These are phyloP conservation scores for Lasioglossum figueresi DNA, from an alignment of 2,888 invertebrate genomes.

Conservation along the genomic window DNA sequence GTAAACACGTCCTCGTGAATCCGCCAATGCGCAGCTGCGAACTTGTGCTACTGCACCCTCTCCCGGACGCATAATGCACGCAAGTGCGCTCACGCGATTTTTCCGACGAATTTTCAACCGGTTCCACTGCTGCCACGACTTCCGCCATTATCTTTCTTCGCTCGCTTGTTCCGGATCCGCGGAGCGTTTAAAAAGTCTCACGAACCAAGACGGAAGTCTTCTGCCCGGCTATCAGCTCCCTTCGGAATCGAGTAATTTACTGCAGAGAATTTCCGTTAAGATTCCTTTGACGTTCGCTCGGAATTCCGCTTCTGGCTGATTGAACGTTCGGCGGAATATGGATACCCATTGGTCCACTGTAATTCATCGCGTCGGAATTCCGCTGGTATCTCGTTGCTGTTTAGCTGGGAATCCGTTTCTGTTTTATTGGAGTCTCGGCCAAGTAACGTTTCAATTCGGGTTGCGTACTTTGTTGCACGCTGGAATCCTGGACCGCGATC, in stretches of 20 bases:
- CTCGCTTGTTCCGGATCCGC: not conserved
- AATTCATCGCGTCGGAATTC: constrained; percentile 1
- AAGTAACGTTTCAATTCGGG: not conserved
- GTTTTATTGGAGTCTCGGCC: not conserved
- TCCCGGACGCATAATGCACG: constrained; percentile 26
- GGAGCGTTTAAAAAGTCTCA: not conserved
- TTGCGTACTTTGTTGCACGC: not conserved
- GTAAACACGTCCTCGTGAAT: constrained; percentile 41
- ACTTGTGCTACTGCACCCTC: not conserved
- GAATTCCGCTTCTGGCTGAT: not conserved
- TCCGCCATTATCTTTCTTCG: not conserved
- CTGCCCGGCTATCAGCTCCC: not conserved
- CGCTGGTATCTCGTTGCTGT: not conserved
- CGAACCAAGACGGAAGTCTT: not conserved
- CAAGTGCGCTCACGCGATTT: constrained; percentile 9
- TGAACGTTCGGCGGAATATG: not conserved
- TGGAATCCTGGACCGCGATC: not conserved
- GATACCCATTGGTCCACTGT: not conserved
- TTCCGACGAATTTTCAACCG: not conserved
- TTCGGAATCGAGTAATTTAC: not conserved
- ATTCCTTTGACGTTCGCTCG: not conserved
- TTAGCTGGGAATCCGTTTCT: not conserved
- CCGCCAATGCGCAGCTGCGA: constrained; percentile 11
- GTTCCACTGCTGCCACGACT: not conserved
- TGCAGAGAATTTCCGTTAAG: not conserved